A percentile compares a stretch with the other conserved stretches of the same genome.
phyloP scores from a whole-genome alignment of 2,888 invertebrate species.

The Escarpia spicata region DNA sequence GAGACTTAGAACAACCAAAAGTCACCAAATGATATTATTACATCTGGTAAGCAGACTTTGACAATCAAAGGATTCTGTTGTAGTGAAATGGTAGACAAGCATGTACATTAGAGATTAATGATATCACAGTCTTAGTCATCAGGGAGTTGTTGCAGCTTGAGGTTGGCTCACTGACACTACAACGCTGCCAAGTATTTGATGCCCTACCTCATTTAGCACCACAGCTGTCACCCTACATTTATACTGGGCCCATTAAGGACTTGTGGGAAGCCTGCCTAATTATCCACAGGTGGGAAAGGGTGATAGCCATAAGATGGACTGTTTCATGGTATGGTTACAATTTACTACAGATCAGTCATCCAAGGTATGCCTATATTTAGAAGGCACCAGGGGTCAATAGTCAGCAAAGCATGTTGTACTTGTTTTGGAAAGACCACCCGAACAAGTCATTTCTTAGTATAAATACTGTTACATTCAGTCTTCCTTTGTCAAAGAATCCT shows the following conservation, averaged over 20 bases:
- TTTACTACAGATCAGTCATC: background rate
- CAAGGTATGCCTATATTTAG: background rate
- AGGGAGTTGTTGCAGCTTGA: background rate
- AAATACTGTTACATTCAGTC: background rate
- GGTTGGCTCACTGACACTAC: background rate
- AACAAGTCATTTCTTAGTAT: background rate
- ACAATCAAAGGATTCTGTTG: no score
- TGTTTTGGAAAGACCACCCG: background rate
- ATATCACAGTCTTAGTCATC: background rate
- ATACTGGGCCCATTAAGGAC: background rate
- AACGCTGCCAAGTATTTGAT: background rate
- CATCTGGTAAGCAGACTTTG: no score
- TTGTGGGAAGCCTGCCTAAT: slow-evolving; percentile 3
- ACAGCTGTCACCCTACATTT: background rate
- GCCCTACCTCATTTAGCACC: background rate
- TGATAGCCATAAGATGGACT: background rate
- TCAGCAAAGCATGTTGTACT: background rate
- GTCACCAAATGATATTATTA: background rate
- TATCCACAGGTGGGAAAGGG: slow-evolving; percentile 8
- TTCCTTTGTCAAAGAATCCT: background rate
- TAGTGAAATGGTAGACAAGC: background rate
- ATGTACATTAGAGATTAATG: background rate
- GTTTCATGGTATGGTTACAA: background rate
- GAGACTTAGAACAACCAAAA: background rate
- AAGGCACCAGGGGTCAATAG: background rate